Conservation (phyloP, 2,888 invertebrate genomes). For the Aporophyla nigra region DNA sequence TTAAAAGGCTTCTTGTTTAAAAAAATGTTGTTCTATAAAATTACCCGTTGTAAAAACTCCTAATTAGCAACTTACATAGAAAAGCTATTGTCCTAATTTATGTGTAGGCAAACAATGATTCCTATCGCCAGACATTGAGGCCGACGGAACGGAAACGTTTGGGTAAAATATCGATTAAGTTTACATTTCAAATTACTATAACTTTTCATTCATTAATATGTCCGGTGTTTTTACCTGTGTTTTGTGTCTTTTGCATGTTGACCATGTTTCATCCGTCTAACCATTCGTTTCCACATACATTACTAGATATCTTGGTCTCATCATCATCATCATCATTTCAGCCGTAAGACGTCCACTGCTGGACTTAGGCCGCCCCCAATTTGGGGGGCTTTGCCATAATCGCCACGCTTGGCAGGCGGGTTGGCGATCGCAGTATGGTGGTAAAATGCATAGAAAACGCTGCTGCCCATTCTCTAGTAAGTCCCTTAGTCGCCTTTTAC, state of each 20-base stretch:
- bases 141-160: slow-evolving; percentile 3
- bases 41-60: not conserved
- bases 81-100: slow-evolving; percentile 13
- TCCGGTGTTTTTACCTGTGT: not conserved
- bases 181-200: slow-evolving; percentile 20
- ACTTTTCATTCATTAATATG: not conserved
- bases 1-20: too few species aligned
- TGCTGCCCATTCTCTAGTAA: too few species aligned
- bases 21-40: not conserved
- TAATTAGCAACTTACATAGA: not conserved
- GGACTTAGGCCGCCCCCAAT: too few species aligned
- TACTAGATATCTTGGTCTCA: not conserved
- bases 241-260: not conserved
- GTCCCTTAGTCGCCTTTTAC: too few species aligned
- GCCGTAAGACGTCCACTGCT: too few species aligned
- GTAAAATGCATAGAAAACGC: too few species aligned
- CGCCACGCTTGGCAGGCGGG: too few species aligned
- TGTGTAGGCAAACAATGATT: slow-evolving; percentile 12
- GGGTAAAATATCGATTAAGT: not conserved
- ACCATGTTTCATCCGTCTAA: not conserved
- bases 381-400: too few species aligned
- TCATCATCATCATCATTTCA: too few species aligned
- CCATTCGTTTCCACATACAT: not conserved
- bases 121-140: not conserved
- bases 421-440: too few species aligned